A percentile compares a stretch with the other conserved stretches of the same genome.
Evolutionary conservation across 2,797 vertebrate genomes (phyloP).

Genomic region (Phylloscopus collybita): DNA sequence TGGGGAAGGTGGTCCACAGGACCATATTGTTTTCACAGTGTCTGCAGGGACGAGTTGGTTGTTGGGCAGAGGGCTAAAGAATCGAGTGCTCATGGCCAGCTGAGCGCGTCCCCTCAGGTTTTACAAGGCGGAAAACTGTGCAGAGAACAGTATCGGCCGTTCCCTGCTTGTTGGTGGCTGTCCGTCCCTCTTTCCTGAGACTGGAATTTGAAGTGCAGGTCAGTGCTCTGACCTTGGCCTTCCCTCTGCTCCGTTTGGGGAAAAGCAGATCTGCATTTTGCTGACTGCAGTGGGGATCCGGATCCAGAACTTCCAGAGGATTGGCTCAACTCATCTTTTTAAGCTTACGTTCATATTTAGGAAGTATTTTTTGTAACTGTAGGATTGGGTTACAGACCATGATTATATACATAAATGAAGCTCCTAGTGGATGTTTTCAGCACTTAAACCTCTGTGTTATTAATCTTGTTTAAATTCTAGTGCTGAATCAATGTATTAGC

Average conservation of each 20-base stretch:
- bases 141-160: neutral
- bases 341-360: neutral
- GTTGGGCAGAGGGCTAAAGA: neutral
- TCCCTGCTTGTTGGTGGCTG: neutral
- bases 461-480: neutral
- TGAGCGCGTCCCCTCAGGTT: neutral
- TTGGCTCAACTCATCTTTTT: neutral
- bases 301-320: neutral
- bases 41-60: neutral
- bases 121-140: neutral
- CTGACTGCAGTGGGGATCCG: neutral
- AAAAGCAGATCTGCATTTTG: neutral
- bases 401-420: neutral
- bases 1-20: neutral
- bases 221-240: neutral
- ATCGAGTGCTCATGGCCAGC: fast-evolving
- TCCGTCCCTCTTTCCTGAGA: fast-evolving
- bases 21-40: fast-evolving
- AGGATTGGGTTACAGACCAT: neutral
- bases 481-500: neutral
- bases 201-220: neutral
- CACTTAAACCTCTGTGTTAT: neutral
- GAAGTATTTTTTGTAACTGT: neutral
- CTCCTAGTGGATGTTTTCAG: neutral
- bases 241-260: neutral